A percentile compares a stretch with the other conserved stretches of the same genome.
Conservation (phyloP, 2,113 vertebrate genomes). For the Bagarius yarrelli region DNA sequence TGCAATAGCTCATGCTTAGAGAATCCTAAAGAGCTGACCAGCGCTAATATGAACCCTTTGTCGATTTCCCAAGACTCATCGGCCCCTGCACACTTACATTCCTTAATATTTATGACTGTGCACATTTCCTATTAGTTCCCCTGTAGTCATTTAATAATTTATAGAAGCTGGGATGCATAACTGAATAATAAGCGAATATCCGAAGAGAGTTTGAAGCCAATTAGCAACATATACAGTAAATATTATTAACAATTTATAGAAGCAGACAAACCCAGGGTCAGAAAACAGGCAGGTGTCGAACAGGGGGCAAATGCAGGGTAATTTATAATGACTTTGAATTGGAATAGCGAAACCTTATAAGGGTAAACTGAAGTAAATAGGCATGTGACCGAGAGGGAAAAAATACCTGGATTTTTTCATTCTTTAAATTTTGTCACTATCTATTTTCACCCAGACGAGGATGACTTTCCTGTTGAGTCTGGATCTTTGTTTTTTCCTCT, state of each 20-base stretch:
- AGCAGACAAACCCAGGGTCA: not conserved
- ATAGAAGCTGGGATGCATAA: not conserved
- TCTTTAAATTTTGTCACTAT: too few species aligned
- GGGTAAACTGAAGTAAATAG: not conserved
- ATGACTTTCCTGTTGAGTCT: too few species aligned
- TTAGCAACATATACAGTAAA: not conserved
- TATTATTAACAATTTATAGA: not conserved
- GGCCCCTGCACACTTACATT: not conserved
- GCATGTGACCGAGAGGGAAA: not conserved
- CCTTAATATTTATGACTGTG: not conserved
- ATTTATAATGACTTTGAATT: too few species aligned
- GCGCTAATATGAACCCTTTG: not conserved
- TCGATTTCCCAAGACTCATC: not conserved
- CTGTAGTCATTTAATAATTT: not conserved
- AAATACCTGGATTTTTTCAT: not conserved
- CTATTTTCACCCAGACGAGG: too few species aligned
- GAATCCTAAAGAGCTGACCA: constrained; percentile 15
- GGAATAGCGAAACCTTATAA: not conserved
- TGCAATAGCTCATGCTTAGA: constrained; percentile 3
- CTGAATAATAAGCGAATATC: not conserved
- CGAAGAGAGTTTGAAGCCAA: not conserved
- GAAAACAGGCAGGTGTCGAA: not conserved
- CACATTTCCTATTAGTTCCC: not conserved
- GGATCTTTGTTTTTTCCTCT: too few species aligned
- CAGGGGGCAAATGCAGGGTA: too few species aligned